These are phyloP conservation scores for Chiroxiphia lanceolata DNA, from an alignment of 2,797 vertebrate genomes.

Conservation along the genomic window DNA sequence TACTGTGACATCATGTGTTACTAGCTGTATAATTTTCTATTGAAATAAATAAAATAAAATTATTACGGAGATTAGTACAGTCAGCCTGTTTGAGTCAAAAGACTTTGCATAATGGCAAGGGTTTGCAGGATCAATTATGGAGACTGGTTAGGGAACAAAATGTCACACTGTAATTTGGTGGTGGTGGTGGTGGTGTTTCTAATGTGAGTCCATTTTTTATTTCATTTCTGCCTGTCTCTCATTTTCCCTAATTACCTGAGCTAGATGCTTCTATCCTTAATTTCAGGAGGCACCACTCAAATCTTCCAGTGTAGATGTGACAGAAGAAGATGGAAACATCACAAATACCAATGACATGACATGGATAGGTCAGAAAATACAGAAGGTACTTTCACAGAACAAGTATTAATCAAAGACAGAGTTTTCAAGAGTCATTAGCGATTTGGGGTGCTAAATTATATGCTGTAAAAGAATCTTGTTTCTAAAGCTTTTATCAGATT, in stretches of 20 bases:
- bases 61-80: neutral
- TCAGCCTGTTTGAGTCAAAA: neutral
- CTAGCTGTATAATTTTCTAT: neutral
- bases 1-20: neutral
- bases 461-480: neutral
- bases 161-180: neutral
- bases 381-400: conserved; percentile 46
- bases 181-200: neutral
- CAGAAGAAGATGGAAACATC: conserved; percentile 69
- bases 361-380: conserved; percentile 79
- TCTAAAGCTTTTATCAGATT: neutral
- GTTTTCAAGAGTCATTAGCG: neutral
- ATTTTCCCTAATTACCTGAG: neutral
- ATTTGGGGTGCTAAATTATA: neutral
- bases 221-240: neutral
- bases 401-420: neutral
- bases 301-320: conserved; percentile 48
- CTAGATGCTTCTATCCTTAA: neutral
- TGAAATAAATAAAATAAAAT: neutral
- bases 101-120: neutral
- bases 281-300: conserved; percentile 14
- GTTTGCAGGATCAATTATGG: neutral
- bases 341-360: conserved; percentile 61
- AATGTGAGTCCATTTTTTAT: neutral
- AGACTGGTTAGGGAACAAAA: neutral